Evolutionary conservation across 2,797 vertebrate genomes (phyloP).

Genomic region (Dicrostonyx torquatus): DNA sequence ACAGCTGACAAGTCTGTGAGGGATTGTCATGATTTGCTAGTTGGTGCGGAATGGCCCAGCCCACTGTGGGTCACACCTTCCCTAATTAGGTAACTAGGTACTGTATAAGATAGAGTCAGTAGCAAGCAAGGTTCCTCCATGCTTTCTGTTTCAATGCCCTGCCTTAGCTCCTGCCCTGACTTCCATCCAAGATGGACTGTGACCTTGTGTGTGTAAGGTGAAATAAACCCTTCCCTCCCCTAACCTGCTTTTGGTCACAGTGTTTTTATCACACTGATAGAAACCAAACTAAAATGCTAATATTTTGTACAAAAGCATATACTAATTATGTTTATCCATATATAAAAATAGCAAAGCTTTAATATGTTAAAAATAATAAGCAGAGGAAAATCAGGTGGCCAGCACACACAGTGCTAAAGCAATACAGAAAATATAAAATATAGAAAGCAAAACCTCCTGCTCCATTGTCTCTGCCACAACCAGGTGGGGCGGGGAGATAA

Average conservation of each 20-base stretch:
- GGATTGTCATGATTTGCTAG: background rate
- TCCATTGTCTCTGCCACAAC: background rate
- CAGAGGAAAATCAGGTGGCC: background rate
- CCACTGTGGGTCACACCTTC: background rate
- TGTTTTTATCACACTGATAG: background rate
- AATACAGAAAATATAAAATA: background rate
- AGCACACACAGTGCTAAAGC: background rate
- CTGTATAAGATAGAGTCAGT: background rate
- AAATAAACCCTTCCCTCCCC: background rate
- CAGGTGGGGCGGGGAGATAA: background rate
- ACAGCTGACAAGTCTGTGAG: background rate
- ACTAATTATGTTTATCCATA: background rate
- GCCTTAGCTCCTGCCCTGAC: background rate
- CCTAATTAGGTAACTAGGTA: background rate
- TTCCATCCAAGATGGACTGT: background rate
- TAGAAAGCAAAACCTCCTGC: background rate
- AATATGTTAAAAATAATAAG: background rate
- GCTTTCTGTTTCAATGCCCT: no score
- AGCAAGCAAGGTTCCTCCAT: background rate
- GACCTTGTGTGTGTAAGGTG: background rate
- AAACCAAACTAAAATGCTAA: background rate
- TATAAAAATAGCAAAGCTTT: background rate
- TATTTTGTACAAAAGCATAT: background rate
- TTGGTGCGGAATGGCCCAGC: background rate
- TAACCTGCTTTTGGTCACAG: background rate